These are phyloP conservation scores for Lordiphosa mommai DNA, from an alignment of 1,140 invertebrate species.

Conservation along the genomic window DNA sequence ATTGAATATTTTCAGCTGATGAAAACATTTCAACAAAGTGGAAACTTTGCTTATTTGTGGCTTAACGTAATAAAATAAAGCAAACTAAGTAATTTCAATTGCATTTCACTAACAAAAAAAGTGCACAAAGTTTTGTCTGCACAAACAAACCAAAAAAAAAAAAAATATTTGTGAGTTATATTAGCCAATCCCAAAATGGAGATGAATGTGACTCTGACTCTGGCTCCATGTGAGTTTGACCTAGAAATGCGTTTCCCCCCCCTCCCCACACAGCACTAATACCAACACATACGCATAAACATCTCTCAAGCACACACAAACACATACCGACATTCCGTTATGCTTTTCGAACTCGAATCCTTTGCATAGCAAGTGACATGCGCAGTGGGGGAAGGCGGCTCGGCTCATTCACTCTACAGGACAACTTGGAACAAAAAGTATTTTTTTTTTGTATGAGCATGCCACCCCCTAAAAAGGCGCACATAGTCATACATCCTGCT, in stretches of 20 bases:
- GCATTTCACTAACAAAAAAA: too few relatives aligned
- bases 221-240: slow-evolving; percentile 59
- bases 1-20: too few relatives aligned
- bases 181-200: slow-evolving; percentile 1
- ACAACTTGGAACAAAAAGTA: slow-evolving; percentile 18
- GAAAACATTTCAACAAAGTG: too few relatives aligned
- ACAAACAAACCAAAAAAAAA: too few relatives aligned
- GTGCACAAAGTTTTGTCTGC: too few relatives aligned
- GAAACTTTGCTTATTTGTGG: too few relatives aligned
- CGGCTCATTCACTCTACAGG: slow-evolving; percentile 39
- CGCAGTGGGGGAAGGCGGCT: slow-evolving; percentile 40
- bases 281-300: slow-evolving; percentile 6
- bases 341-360: slow-evolving; percentile 49
- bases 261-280: neutral
- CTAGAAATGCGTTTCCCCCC: slow-evolving; percentile 61
- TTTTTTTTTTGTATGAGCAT: slow-evolving; percentile 33
- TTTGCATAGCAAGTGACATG: slow-evolving; percentile 52
- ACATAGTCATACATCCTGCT: slow-evolving; percentile 54
- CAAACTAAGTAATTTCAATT: too few relatives aligned
- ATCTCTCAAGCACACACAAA: slow-evolving; percentile 12
- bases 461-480: slow-evolving; percentile 55
- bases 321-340: slow-evolving; percentile 26
- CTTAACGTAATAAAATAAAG: too few relatives aligned
- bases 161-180: too few relatives aligned
- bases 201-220: slow-evolving; percentile 21